A percentile compares a stretch with the other conserved stretches of the same genome.
Evolutionary conservation across 2,888 invertebrate species (phyloP).

Genomic region (Anthophora plumipes): DNA sequence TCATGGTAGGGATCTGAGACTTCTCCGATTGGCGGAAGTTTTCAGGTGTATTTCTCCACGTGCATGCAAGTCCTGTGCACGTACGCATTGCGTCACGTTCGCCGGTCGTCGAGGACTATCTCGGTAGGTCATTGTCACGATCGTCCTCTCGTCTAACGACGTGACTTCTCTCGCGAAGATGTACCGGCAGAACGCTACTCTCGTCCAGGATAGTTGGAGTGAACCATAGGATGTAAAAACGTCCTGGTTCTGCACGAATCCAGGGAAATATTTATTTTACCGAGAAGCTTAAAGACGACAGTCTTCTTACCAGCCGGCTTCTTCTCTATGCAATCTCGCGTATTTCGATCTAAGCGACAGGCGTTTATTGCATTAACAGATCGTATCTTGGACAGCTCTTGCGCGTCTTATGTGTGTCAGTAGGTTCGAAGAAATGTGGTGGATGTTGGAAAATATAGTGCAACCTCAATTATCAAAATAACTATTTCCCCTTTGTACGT

Average conservation of each 20-base stretch:
- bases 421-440: conserved; percentile 47
- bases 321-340: not conserved
- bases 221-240: not conserved
- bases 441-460: conserved; percentile 40
- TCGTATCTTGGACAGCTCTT: conserved; percentile 22
- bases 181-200: conserved; percentile 15
- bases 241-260: not conserved
- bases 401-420: conserved; percentile 26
- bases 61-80: conserved; percentile 64
- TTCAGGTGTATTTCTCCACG: conserved; percentile 76
- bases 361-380: conserved; percentile 31
- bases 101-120: conserved; percentile 68
- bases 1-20: conserved; percentile 72
- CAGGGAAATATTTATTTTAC: conserved; percentile 37
- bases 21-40: conserved; percentile 73
- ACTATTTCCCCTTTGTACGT: not conserved
- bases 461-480: conserved; percentile 25
- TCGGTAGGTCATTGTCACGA: conserved; percentile 80
- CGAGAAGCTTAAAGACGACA: not conserved
- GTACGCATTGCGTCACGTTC: conserved; percentile 67
- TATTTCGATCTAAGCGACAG: conserved; percentile 25
- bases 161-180: conserved; percentile 33
- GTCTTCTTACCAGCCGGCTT: not conserved
- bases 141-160: conserved; percentile 60
- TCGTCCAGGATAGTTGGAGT: not conserved